These are phyloP conservation scores for Tuta absoluta DNA, from an alignment of 2,888 invertebrate genomes.

Conservation along the genomic window DNA sequence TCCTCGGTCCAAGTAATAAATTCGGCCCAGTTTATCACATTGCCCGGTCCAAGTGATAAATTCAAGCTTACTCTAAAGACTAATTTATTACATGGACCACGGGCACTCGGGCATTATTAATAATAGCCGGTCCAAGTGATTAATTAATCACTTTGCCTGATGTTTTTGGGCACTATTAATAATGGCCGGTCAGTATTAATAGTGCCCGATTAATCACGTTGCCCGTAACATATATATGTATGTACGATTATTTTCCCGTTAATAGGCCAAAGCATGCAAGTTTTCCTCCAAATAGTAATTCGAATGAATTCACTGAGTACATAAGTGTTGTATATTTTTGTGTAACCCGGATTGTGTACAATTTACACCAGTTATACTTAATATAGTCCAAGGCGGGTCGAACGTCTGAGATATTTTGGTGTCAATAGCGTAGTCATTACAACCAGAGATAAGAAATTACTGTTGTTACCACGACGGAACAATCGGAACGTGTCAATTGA, in stretches of 20 bases:
- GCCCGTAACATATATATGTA: too few relatives aligned
- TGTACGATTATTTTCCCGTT: background rate
- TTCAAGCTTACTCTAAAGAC: too few relatives aligned
- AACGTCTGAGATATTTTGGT: constrained; percentile 30
- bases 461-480: constrained; percentile 14
- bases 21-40: too few relatives aligned
- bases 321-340: background rate
- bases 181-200: too few relatives aligned
- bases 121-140: too few relatives aligned
- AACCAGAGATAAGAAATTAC: constrained; percentile 10
- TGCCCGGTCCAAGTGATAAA: too few relatives aligned
- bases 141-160: too few relatives aligned
- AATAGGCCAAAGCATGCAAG: background rate
- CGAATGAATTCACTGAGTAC: background rate
- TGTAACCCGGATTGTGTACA: background rate
- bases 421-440: constrained; percentile 17
- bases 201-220: too few relatives aligned
- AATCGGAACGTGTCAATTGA: constrained; percentile 16
- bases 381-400: constrained; percentile 6
- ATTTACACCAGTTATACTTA: background rate
- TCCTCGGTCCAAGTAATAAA: too few relatives aligned
- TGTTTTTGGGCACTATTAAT: too few relatives aligned
- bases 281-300: background rate
- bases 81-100: too few relatives aligned
- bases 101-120: too few relatives aligned